phyloP scores from a whole-genome alignment of 2,888 invertebrate genomes.

The Ormyrus nitidulus region DNA sequence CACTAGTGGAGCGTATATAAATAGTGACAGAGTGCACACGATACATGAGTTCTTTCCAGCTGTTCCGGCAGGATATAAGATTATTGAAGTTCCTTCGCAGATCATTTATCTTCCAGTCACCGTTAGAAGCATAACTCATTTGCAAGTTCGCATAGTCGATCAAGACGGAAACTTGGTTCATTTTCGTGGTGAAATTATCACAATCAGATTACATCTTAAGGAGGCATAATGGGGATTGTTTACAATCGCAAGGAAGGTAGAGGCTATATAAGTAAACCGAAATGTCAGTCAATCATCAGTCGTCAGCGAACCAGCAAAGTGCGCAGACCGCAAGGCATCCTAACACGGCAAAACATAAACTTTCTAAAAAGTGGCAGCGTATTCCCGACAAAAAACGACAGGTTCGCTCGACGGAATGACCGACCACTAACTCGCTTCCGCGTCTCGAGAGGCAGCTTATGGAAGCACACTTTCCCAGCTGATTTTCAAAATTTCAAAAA shows the following conservation, averaged over 20 bases:
- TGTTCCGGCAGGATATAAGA: slow-evolving; percentile 14
- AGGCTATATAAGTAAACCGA: neutral
- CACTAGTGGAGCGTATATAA: slow-evolving; percentile 44
- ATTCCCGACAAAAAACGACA: too few relatives aligned
- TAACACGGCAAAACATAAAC: neutral
- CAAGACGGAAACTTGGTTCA: neutral
- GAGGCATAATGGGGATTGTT: neutral
- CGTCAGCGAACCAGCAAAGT: neutral
- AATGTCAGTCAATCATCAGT: neutral
- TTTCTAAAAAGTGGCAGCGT: neutral
- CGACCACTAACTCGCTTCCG: too few relatives aligned
- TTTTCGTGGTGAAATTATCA: neutral
- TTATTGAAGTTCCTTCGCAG: neutral
- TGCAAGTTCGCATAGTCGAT: neutral
- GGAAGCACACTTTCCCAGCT: too few relatives aligned
- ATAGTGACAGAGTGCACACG: slow-evolving; percentile 26
- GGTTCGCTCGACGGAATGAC: too few relatives aligned
- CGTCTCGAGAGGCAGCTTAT: too few relatives aligned
- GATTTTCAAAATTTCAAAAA: too few relatives aligned
- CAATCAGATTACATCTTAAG: neutral
- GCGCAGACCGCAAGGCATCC: too few relatives aligned
- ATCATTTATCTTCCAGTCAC: neutral
- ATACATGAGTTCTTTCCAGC: slow-evolving; percentile 49
- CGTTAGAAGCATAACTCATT: neutral
- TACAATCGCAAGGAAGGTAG: neutral